These are phyloP conservation scores for Abscondita cerata DNA, from an alignment of 2,888 invertebrate genomes.

Conservation along the genomic window DNA sequence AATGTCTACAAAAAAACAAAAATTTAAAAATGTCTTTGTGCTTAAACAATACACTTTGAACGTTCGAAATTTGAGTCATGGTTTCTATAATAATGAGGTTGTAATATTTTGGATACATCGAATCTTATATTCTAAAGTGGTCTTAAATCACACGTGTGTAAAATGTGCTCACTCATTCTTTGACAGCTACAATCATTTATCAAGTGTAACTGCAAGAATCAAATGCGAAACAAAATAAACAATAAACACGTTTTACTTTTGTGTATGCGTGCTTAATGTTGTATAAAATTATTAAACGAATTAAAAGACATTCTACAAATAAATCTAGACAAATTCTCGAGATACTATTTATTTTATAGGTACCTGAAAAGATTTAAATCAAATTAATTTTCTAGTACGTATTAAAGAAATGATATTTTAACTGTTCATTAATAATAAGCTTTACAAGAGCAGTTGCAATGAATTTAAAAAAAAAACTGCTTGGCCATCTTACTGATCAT, in stretches of 20 bases:
- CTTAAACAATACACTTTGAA: slow-evolving; percentile 18
- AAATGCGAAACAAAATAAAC: slow-evolving; percentile 35
- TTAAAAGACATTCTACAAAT: background rate
- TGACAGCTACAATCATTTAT: slow-evolving; percentile 42
- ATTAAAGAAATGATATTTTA: no score
- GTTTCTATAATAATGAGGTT: slow-evolving; percentile 16
- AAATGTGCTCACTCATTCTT: slow-evolving; percentile 38
- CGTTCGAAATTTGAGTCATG: slow-evolving; percentile 19
- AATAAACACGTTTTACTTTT: slow-evolving; percentile 20
- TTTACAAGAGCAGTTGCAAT: no score
- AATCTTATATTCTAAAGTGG: slow-evolving; percentile 13
- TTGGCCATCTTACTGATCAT: no score
- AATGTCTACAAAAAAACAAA: background rate
- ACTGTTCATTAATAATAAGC: no score
- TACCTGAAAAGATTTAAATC: no score
- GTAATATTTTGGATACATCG: slow-evolving; percentile 19
- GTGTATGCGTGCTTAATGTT: background rate
- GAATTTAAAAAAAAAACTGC: no score
- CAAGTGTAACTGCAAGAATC: slow-evolving; percentile 35
- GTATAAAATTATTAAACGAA: no score
- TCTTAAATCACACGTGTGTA: slow-evolving; percentile 25
- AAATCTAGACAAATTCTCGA: no score
- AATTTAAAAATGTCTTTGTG: slow-evolving; percentile 16
- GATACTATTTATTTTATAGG: no score
- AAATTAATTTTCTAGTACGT: no score